Conservation (phyloP, 2,113 vertebrate species). For the Varanus komodoensis region DNA sequence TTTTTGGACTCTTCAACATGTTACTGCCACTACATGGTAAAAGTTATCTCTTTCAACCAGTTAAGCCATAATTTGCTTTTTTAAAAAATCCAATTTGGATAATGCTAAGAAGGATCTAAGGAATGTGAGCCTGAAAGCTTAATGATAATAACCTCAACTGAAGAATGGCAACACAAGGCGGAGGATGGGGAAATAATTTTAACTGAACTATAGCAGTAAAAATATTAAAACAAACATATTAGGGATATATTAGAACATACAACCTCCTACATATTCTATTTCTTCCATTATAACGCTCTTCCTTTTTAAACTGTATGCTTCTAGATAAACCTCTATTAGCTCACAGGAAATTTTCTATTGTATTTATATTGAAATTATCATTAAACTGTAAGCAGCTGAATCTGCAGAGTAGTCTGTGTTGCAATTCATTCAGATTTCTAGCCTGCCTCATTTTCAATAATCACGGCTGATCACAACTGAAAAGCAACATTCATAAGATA, state of each 20-base stretch:
- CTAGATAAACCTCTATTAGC: neutral
- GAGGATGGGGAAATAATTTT: neutral
- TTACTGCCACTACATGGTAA: neutral
- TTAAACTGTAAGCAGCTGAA: neutral
- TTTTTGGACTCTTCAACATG: neutral
- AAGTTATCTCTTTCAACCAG: neutral
- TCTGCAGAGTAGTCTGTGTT: neutral
- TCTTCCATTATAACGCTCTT: neutral
- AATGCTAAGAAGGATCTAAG: neutral
- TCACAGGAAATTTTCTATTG: neutral
- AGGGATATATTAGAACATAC: neutral
- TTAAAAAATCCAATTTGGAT: neutral
- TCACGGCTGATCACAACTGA: neutral
- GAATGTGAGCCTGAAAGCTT: too few relatives aligned
- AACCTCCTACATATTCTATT: neutral
- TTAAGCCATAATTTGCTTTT: neutral
- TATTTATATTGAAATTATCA: neutral
- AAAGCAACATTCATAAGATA: neutral
- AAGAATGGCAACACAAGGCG: neutral
- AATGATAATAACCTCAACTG: neutral
- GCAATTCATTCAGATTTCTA: neutral
- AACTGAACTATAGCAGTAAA: neutral
- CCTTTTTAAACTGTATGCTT: fast-evolving
- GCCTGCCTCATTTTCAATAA: neutral
- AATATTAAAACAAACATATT: neutral